Conservation (phyloP, 2,888 invertebrate species). For the Caenorhabditis becei region DNA sequence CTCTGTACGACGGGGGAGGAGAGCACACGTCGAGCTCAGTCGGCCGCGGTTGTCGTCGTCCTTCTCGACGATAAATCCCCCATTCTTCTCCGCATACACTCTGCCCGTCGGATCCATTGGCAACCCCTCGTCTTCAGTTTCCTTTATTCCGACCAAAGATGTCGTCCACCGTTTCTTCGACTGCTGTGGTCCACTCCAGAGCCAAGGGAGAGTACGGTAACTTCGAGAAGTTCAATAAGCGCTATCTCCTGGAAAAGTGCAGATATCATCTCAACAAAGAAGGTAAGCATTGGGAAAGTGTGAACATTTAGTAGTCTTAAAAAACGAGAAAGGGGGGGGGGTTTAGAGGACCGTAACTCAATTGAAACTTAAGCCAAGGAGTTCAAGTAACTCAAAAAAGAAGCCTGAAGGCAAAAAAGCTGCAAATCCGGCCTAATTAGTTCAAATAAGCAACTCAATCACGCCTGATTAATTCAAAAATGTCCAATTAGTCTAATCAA, state of each 20-base stretch:
- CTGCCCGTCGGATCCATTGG: background rate
- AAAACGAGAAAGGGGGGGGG: too few species aligned
- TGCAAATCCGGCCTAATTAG: too few species aligned
- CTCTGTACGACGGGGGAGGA: background rate
- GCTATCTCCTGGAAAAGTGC: background rate
- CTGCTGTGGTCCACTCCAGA: background rate
- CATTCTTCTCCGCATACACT: too few species aligned
- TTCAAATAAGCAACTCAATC: too few species aligned
- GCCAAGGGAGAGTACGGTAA: background rate
- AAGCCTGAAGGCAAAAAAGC: too few species aligned
- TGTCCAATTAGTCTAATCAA: too few species aligned
- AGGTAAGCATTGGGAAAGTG: too few species aligned
- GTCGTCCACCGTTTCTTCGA: background rate
- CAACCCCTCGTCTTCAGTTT: background rate
- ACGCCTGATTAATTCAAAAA: too few species aligned
- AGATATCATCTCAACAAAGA: background rate
- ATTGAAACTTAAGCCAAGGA: too few species aligned
- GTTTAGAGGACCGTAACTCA: too few species aligned
- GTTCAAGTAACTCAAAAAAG: too few species aligned
- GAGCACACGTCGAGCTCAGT: background rate
- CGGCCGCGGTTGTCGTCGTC: background rate
- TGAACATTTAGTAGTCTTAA: too few species aligned
- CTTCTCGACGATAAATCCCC: background rate
- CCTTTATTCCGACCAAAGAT: background rate
- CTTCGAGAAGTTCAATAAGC: background rate